Evolutionary conservation across 2,797 vertebrate species (phyloP), one percentile per base, ranked within the genome.

Genomic region (Manis crassicaudata): DNA sequence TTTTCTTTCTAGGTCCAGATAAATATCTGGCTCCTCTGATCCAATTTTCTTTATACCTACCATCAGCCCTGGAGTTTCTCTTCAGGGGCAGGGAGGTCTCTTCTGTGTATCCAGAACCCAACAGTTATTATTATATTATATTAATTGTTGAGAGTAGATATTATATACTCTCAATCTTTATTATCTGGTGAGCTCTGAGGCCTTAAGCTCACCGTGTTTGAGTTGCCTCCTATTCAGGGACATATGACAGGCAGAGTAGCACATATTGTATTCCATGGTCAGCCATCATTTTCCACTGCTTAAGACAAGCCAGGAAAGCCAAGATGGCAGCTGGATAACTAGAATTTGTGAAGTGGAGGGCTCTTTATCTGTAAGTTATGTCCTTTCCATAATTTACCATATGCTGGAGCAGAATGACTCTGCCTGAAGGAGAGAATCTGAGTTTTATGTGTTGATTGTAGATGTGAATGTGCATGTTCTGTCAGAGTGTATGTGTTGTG

Each of bases 1-100:
- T 92, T 92, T 96, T 91, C 25, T 95, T 90, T 87, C 89, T n/a
- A 56, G 20, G 50, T 40, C 32, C 56, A 83, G 16, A 75, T 46
- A 88, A 52, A 6, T n/a, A 73, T 93, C 65, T 84, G 52, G 25
- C 25, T 85, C 46, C 20, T 58, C 29, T 76, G 40, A 56, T 62
- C 75, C 82, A 63, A 54, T 86, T 92, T 93, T 77, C 23, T 73
- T 90, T 90, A 70, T 90, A 54, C 11, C 54, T 54, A 84, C 29
- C 79, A 20, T 84, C 35, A 93, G 79, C 43, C 40, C 29, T 92
- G 63, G 62, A 60, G 25, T 92, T 90, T 90, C 50, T 88, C 60
- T 97, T 95, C 35, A 82, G 54, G 73, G 52, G 29, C 43, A 65
- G 54, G 83, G n/a, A 87, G n/a, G 4, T 94, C 46, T 83, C 63